phyloP scores from a whole-genome alignment of 1,140 invertebrate species.

The Saccostrea glomerata region DNA sequence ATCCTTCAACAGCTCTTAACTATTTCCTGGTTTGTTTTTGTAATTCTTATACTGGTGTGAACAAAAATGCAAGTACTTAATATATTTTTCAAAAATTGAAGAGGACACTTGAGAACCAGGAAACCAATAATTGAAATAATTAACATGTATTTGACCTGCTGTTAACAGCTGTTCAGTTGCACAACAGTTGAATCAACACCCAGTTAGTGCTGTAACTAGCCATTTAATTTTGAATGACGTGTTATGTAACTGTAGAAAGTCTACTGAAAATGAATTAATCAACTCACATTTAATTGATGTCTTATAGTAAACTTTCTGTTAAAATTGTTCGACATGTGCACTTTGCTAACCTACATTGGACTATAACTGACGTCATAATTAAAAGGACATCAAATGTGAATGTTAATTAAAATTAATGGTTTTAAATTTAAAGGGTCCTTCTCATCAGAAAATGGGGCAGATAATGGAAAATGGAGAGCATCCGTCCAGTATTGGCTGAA shows the following conservation, averaged over 20 bases:
- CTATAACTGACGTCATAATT: too few species aligned
- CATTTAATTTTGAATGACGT: too few species aligned
- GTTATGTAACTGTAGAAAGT: too few species aligned
- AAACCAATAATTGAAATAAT: neutral
- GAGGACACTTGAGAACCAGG: neutral
- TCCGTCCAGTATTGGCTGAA: constrained; percentile 49
- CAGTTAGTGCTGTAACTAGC: too few species aligned
- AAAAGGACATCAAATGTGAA: neutral
- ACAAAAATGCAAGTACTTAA: neutral
- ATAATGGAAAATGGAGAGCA: constrained; percentile 47
- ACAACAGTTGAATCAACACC: too few species aligned
- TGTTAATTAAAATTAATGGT: neutral
- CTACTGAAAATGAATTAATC: too few species aligned
- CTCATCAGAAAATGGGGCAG: constrained; percentile 11
- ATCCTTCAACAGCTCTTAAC: neutral
- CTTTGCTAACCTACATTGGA: too few species aligned
- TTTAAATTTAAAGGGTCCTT: constrained; percentile 55
- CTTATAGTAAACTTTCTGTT: too few species aligned
- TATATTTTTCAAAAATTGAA: neutral
- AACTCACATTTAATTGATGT: too few species aligned
- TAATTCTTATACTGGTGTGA: neutral
- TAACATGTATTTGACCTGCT: neutral
- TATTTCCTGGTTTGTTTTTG: neutral
- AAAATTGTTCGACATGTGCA: too few species aligned
- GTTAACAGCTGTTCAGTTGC: neutral